Evolutionary conservation across 2,888 invertebrate species (phyloP), one percentile per base, ranked within the genome.

Genomic region (Cryptus viduatorius): DNA sequence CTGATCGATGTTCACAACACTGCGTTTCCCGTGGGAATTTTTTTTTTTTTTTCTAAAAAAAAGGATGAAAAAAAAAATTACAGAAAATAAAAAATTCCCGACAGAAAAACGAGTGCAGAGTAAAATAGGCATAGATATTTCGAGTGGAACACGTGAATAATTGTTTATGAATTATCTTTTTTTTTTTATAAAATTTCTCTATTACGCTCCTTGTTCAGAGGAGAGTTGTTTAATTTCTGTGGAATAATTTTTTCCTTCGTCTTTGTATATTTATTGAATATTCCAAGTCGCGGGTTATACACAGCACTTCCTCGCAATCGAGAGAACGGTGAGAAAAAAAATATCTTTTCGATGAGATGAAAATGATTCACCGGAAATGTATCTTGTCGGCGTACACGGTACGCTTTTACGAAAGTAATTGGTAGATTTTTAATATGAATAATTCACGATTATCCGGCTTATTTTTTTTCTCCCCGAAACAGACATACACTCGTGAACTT

Each of bases 221-320:
- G 8, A 37, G 37, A 37, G 0, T 37, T 37, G 1, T 37, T 37
- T 37, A 4, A 37, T 37, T 37, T 37, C 37, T 8, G 37, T 37
- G 37, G 7, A 37, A 37, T 37, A 2, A 37, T 37, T 37, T 37
- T 37, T 37, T 37, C 24, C 24, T 8, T 42, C 72, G 69, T 42
- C 50, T 48, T 16, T 73, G 78, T 67, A 73, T 64, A 75, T 37
- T 67, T 79, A 73, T 84, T 83, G 83, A 87, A 86, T 79, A 85
- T 84, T 86, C 71, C 69, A 79, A 48, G 80, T 78, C 81, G 76
- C 71, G 71, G 68, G 0, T 44, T 76, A 42, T 31, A 56, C 71
- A 53, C 53, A 53, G 19, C 16, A 19, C 10, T 12, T 1, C 73
- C 31, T 24, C 31, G 7, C 79, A 77, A 80, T 82, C 82, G 68